Evolutionary conservation across 64 coral and sea anemone genomes (phyloP), one percentile per base, ranked within the genome.

Genomic region (Astreopora myriophthalma): DNA sequence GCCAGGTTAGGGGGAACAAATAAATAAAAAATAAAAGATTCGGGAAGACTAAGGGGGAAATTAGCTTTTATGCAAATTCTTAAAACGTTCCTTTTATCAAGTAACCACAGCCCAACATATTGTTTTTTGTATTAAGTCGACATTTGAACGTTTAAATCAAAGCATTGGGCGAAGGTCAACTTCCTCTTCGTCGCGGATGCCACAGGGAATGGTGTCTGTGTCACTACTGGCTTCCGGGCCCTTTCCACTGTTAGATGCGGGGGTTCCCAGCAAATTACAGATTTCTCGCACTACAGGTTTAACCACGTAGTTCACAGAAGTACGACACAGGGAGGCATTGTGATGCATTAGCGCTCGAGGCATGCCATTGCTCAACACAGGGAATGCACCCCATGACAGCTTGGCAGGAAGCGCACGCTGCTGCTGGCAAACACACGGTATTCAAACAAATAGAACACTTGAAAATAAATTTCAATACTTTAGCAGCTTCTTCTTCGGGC

Each of bases 281-380:
- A 83, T 46, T 31, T 72, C 29, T 31, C 65, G 73, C 63, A 83
- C 33, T 70, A 91, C 80, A n/a, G 89, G 89, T 61, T 83, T 71
- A 68, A 91, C 44, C 51, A 68, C 55, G 78, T 91, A 91, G 34
- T 82, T 22, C 48, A 37, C 31, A 57, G 75, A 71, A 29, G 77
- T 73, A 70, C 89, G n/a, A 61, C 75, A 80, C 37, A 90, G 17
- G 34, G 79, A n/a, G 90, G 60, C 90, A 85, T 74, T 92, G 70
- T 30, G 58, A 69, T 10, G 58, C 69, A 74, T 46, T 37, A n/a
- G 67, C 69, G 28, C 25, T 84, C 24, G 51, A 58, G 68, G 82
- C 90, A 72, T 85, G 72, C 79, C 90, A 92, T 55, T 85, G 80
- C 90, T 92, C 76, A 46, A 79, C 69, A 92, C 79, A 92, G 31